phyloP scores from a whole-genome alignment of 1,140 invertebrate genomes.

The Tetranychus urticae region DNA sequence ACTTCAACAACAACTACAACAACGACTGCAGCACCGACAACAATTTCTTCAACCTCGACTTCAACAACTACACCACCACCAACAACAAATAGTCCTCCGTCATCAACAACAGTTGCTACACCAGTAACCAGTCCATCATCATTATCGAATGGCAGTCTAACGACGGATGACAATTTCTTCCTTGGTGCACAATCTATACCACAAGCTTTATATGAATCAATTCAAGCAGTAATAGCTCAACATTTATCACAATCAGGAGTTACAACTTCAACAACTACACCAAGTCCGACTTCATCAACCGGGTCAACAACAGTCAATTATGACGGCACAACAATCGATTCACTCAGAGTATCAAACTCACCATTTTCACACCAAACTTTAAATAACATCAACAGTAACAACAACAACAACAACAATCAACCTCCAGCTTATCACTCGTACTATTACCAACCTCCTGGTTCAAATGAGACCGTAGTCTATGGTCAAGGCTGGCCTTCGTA shows the following conservation, averaged over 20 bases:
- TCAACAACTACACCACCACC: neutral
- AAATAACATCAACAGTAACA: neutral
- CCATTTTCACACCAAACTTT: neutral
- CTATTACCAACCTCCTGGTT: neutral
- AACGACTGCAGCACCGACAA: neutral
- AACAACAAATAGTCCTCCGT: neutral
- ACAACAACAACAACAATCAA: neutral
- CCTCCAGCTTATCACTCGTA: neutral
- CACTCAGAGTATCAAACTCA: neutral
- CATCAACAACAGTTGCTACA: neutral
- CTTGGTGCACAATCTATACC: neutral
- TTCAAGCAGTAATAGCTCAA: constrained; percentile 3
- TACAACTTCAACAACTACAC: neutral
- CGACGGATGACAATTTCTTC: neutral
- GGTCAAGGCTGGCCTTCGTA: neutral
- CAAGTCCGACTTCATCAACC: neutral
- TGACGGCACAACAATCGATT: neutral
- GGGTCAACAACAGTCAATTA: neutral
- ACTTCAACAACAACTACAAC: neutral
- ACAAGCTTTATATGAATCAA: constrained; percentile 4
- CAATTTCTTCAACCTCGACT: neutral
- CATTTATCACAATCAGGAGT: neutral
- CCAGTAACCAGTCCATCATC: neutral
- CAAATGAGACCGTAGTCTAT: neutral
- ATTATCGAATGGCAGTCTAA: too few relatives aligned